Evolutionary conservation across 2,797 vertebrate genomes (phyloP).

Genomic region (Sebastes steindachneri): DNA sequence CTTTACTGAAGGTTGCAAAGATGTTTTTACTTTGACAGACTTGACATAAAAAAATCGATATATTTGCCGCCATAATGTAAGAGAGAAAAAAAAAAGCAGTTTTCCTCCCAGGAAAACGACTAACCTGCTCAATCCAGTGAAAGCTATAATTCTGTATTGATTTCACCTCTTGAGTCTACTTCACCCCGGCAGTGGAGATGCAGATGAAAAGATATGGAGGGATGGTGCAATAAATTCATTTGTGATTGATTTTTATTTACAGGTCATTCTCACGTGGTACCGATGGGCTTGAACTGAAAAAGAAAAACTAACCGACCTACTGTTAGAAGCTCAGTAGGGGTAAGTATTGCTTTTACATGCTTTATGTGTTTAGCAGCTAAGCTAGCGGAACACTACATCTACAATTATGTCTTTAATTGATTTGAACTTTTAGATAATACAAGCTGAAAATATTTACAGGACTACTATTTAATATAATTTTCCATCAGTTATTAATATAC

Average conservation of each 20-base stretch:
- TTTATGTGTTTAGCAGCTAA: neutral
- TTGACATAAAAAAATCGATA: conserved; percentile 12
- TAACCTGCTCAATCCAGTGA: neutral
- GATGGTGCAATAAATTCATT: neutral
- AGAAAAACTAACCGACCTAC: neutral
- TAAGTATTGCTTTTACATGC: neutral
- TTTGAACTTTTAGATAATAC: neutral
- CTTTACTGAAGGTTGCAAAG: neutral
- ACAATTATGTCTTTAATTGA: neutral
- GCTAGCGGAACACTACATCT: rapidly evolving
- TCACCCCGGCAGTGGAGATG: neutral
- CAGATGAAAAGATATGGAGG: conserved; percentile 9
- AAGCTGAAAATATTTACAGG: neutral
- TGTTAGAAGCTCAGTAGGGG: neutral
- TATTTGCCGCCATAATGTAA: neutral
- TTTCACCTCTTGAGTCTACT: conserved; percentile 8
- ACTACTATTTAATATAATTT: neutral
- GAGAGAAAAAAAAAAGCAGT: neutral
- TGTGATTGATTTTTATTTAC: neutral
- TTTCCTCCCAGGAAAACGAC: neutral
- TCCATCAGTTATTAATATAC: neutral
- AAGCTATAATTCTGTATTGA: conserved; percentile 30
- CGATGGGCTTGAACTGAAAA: neutral
- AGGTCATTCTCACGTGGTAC: neutral
- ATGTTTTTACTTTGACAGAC: conserved; percentile 13